phyloP scores from a whole-genome alignment of 2,888 invertebrate species.

The Caenorhabditis sp. region DNA sequence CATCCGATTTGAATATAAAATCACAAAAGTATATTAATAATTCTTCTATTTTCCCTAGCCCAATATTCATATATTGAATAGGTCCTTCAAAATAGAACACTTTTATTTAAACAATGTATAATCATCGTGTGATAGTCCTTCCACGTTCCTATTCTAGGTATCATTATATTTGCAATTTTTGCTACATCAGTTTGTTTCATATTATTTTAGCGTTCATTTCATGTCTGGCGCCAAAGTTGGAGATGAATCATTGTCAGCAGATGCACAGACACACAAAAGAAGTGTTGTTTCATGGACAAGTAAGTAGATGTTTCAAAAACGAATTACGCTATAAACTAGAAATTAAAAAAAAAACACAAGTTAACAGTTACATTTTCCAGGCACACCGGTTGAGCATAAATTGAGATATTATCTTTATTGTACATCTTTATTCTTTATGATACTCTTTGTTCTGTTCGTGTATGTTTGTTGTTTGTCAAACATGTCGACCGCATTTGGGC shows the following conservation, averaged over 20 bases:
- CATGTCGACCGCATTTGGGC: slow-evolving; percentile 59
- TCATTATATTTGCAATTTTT: slow-evolving; percentile 1
- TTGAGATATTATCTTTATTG: slow-evolving; percentile 37
- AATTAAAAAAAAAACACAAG: not conserved
- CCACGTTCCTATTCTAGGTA: slow-evolving; percentile 26
- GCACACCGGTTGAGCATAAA: slow-evolving; percentile 22
- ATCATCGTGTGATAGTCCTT: slow-evolving; percentile 17
- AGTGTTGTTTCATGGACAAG: slow-evolving; percentile 39
- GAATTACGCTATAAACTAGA: not conserved
- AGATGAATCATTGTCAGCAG: slow-evolving; percentile 21
- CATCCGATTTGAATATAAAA: slow-evolving; percentile 27
- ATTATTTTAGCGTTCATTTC: slow-evolving; percentile 25
- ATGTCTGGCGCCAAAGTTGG: slow-evolving; percentile 39
- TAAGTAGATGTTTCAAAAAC: slow-evolving; percentile 6
- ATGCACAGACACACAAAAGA: slow-evolving; percentile 21
- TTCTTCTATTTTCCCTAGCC: not conserved
- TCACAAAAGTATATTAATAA: slow-evolving; percentile 17
- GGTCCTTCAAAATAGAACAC: not conserved
- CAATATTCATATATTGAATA: not conserved
- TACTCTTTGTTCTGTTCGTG: slow-evolving; percentile 57
- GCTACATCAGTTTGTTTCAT: not conserved
- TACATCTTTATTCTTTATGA: slow-evolving; percentile 24
- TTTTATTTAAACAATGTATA: slow-evolving; percentile 10
- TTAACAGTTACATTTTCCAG: slow-evolving; percentile 15
- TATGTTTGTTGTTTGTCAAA: slow-evolving; percentile 63